Base-by-base conservation (phyloP, 2,888 invertebrate genomes). In the Lacanobia oleracea region DNA sequence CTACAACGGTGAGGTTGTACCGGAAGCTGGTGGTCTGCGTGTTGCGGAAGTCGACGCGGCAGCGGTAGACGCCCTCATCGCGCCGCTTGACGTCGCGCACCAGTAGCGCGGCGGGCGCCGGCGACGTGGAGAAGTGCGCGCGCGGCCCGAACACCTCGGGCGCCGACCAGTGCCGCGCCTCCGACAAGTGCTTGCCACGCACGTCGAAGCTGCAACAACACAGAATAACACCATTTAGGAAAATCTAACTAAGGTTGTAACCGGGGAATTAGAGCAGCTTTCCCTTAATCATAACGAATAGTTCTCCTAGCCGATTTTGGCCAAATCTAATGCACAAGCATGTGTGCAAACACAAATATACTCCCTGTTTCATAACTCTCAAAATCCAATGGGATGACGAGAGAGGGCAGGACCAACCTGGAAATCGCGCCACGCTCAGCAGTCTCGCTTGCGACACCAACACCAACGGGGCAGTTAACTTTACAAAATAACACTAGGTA, bases 1-100 rank as follows among this genome's bases (percentile, higher is more conserved):
- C 74, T 33, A 74, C 78, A 51, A 75, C 78, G 81, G 98, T 98
- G 89, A 99, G 97, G 95, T 98, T 98, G 95, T 98, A 98, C 90
- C 98, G 97, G 94, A 98, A 98, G 95, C 98, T 98, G 92, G 98
- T 97, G 77, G 98, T 98, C 94, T 98, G 98, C 81, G 98, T 98
- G 93, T 98, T 98, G 81, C 98, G 97, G 96, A 98, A 99, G 96
- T 99, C 98, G 84, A 98, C 98, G 80, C 98, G 96, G 94, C 99
- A 99, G 81, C 98, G 97, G 96, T 98, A 99, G 86, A 98, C 97
- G 88, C 98, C 98, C 93, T 98, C 98, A 94, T 99, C 99, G 90
- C 97, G 97, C 61, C 98, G 97, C 94, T 98, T 97, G 89, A 98
- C 98, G 96, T 98, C 98, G 77, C 97, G 91, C 81, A 96, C 95